phyloP scores from a whole-genome alignment of 2,113 vertebrate species.

The Cephalophus harveyi region DNA sequence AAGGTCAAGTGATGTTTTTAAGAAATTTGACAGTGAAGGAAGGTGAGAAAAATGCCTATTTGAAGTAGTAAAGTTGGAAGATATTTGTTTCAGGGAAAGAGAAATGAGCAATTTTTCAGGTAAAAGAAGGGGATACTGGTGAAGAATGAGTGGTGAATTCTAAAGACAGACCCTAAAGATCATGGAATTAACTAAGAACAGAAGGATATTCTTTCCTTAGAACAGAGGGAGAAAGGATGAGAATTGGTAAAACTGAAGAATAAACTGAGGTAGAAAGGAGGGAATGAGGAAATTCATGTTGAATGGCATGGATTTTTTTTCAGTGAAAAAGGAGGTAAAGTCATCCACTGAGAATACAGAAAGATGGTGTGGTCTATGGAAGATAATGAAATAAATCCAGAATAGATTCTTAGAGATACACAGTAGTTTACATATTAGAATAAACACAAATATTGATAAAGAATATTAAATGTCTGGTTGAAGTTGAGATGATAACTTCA shows the following conservation, averaged over 20 bases:
- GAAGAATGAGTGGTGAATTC: neutral
- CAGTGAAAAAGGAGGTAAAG: neutral
- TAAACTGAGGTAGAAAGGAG: neutral
- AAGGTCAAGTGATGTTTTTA: neutral
- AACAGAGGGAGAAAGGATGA: neutral
- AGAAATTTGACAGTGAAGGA: neutral
- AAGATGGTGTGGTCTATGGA: neutral
- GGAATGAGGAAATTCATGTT: neutral
- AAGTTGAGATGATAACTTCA: neutral
- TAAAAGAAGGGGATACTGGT: neutral
- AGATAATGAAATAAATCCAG: neutral
- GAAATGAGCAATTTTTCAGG: neutral
- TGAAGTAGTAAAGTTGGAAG: neutral
- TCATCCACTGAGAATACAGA: neutral
- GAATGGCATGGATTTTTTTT: neutral
- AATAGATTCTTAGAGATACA: neutral
- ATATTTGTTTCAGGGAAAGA: neutral
- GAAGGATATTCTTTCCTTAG: neutral
- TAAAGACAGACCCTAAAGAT: neutral
- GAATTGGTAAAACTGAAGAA: neutral
- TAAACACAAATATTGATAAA: neutral
- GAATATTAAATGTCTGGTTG: neutral
- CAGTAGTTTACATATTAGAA: neutral
- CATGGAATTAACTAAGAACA: neutral
- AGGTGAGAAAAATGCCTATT: neutral